Evolutionary conservation across 2,797 vertebrate genomes (phyloP).

Genomic region (Eospalax fontanierii): DNA sequence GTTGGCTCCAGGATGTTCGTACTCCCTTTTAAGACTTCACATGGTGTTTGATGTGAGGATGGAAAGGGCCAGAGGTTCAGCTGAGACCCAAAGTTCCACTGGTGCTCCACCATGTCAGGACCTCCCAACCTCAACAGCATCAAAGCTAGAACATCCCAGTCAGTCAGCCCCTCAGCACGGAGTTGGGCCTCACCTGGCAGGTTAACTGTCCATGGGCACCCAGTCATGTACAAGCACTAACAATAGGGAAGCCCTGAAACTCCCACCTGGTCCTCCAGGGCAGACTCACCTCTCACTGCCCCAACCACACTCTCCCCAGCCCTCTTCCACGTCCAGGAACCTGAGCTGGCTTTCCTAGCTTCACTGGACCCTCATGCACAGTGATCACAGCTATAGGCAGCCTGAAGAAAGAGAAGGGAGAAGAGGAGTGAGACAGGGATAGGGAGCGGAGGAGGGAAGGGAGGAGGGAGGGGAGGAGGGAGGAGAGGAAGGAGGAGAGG

Average conservation of each 20-base stretch:
- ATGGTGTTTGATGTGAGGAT: not conserved
- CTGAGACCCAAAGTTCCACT: not conserved
- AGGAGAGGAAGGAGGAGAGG: not conserved
- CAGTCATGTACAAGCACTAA: conserved; percentile 55
- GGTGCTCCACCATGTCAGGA: not conserved
- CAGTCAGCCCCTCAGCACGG: not conserved
- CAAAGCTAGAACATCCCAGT: conserved; percentile 56
- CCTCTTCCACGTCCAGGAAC: not conserved
- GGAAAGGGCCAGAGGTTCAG: not conserved
- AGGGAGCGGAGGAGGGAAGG: too few relatives aligned
- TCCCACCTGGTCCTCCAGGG: not conserved
- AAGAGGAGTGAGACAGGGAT: not conserved
- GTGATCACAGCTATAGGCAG: not conserved
- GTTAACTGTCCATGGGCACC: not conserved
- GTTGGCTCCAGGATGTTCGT: not conserved
- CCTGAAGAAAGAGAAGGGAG: not conserved
- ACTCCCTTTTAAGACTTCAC: not conserved
- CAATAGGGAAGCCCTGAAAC: conserved; percentile 17
- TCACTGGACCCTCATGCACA: not conserved
- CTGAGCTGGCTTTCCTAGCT: not conserved
- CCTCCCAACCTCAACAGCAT: not conserved
- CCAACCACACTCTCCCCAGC: not conserved
- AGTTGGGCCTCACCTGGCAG: conserved; percentile 64
- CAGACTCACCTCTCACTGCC: not conserved
- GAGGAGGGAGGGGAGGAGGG: too few relatives aligned